Conservation (phyloP, 1,140 invertebrate genomes). For the Temnothorax curvispinosus region DNA sequence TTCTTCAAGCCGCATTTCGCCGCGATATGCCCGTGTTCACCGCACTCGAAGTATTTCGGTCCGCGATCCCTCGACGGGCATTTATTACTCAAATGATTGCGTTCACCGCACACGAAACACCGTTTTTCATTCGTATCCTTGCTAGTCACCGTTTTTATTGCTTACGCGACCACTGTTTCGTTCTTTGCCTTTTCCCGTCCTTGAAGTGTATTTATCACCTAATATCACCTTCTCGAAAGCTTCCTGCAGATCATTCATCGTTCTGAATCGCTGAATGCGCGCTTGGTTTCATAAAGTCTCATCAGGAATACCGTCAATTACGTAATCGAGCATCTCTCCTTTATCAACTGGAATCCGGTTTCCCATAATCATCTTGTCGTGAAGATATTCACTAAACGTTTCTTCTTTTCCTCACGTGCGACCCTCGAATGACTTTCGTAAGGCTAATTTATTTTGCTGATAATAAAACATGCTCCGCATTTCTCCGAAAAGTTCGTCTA, state of each 20-base stretch:
- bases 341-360: neutral
- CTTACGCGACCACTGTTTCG: too few species aligned
- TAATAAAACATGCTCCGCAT: neutral
- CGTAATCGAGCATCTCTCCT: conserved; percentile 3
- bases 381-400: neutral
- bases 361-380: conserved; percentile 11
- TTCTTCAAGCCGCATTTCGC: neutral
- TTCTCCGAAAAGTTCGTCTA: neutral
- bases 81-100: neutral
- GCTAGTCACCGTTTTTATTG: too few species aligned
- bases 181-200: neutral
- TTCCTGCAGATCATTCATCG: neutral
- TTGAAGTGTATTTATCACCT: neutral
- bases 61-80: neutral
- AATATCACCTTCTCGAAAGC: neutral
- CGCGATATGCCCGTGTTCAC: neutral
- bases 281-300: neutral
- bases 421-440: neutral
- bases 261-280: neutral
- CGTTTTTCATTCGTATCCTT: neutral
- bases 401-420: neutral
- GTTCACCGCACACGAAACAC: neutral
- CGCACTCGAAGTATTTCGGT: neutral
- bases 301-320: conserved; percentile 26
- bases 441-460: neutral